These are phyloP conservation scores for Dipodomys spectabilis DNA, from an alignment of 2,113 vertebrate species.

Conservation along the genomic window DNA sequence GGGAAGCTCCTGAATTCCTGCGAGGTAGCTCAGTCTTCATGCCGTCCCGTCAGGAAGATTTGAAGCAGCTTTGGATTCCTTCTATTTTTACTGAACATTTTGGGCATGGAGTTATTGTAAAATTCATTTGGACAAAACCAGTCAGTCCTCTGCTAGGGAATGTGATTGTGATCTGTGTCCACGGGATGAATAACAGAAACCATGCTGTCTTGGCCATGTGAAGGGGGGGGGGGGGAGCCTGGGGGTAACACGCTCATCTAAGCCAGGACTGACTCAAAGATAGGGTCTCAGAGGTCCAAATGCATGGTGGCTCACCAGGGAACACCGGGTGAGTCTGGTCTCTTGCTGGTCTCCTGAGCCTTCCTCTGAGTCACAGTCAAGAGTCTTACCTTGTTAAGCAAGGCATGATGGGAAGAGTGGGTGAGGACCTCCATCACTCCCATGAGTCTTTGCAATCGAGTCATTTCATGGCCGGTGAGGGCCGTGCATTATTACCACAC, in stretches of 20 bases:
- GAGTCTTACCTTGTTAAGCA: neutral
- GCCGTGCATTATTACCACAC: neutral
- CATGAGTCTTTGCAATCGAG: neutral
- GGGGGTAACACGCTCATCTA: neutral
- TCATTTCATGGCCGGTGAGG: neutral
- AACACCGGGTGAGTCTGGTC: neutral
- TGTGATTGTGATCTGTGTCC: neutral
- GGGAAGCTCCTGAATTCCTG: neutral
- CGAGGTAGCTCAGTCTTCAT: neutral
- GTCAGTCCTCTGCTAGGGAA: neutral
- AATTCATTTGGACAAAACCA: neutral
- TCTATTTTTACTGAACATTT: neutral
- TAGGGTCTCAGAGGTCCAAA: neutral
- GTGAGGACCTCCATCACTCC: neutral
- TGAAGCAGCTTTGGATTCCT: neutral
- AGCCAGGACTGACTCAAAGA: neutral
- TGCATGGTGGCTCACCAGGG: neutral
- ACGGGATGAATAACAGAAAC: neutral
- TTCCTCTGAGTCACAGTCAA: neutral
- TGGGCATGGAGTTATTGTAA: neutral
- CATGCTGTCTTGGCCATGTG: neutral
- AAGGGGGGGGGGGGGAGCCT: no score
- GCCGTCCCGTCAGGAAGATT: neutral
- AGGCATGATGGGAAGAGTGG: neutral
- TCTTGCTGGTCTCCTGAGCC: neutral